Base-by-base conservation (phyloP, 2,888 invertebrate genomes). In the Brenthis hecate region DNA sequence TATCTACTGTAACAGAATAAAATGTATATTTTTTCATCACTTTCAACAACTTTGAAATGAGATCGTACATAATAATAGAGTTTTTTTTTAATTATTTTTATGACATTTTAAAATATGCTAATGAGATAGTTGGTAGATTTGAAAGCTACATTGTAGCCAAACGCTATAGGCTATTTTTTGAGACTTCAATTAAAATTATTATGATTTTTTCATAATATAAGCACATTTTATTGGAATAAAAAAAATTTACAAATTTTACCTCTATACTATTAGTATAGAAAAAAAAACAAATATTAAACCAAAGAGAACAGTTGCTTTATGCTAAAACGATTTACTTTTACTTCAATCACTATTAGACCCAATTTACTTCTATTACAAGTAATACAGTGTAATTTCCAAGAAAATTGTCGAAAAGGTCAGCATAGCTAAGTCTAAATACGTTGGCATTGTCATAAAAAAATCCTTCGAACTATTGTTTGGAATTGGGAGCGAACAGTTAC, bases 401-500 rank as follows among this genome's bases (percentile, higher is more conserved):
- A 66, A 63, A 62, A 48, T 54, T 62, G 50, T 53, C 53, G 54
- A 58, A 66, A 70, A 55, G 57, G 16, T 43, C 56, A 53, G 23
- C 61, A 57, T 61, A 47, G 64, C 55, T 48, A 54, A 69, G 69
- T 65, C 67, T 58, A 32, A 57, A 64, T 62, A 56, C 69, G 66
- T 70, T 36, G 51, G 53, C 53, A 66, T 66, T 68, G 63, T 61
- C 54, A 69, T 63, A 65, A 66, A 66, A 68, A 68, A 68, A 62
- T 71, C 68, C 66, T 60, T 61, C 64, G 76, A 71, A 69, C 78
- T 75, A 82, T 84, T 85, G 85, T 83, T 76, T 72, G 65, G 64
- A 72, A 81, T 78, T 74, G 73, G 74, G 80, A 79, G 73, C 80
- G 68, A 28, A 79, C 81, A 76, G 80, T 81, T 81, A 80, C 77